Percentiles rank a stretch among this genome's conserved stretches.
These are phyloP conservation scores for Globia sparganii DNA, from an alignment of 2,888 invertebrate species.

Conservation along the genomic window DNA sequence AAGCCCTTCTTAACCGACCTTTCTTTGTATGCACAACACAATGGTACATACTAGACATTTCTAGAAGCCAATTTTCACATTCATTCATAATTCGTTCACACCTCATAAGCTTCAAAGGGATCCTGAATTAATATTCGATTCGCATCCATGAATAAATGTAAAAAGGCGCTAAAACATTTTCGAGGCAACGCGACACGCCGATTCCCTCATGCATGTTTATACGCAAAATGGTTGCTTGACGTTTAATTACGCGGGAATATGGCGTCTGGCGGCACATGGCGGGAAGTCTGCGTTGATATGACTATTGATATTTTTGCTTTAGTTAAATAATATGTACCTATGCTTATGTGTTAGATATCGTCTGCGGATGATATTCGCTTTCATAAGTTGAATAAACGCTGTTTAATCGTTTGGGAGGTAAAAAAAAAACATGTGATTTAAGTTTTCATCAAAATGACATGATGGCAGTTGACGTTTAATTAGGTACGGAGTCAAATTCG, in stretches of 20 bases:
- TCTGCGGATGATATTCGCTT: constrained; percentile 17
- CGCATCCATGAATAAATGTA: constrained; percentile 52
- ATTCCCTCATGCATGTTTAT: constrained; percentile 75
- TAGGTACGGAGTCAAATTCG: constrained; percentile 74
- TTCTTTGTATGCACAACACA: constrained; percentile 23
- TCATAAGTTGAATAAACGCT: constrained; percentile 6
- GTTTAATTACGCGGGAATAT: constrained; percentile 83
- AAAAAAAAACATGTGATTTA: neutral
- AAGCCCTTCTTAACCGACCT: neutral
- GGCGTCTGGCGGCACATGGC: constrained; percentile 60
- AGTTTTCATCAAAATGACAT: constrained; percentile 49
- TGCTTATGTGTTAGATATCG: constrained; percentile 12
- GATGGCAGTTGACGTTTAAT: constrained; percentile 78
- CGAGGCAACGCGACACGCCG: constrained; percentile 49
- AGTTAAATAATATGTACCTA: neutral
- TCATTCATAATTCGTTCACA: constrained; percentile 35
- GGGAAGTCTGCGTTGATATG: constrained; percentile 54
- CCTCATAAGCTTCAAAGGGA: constrained; percentile 39
- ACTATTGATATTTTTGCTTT: constrained; percentile 49
- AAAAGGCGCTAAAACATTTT: constrained; percentile 64
- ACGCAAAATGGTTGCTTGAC: constrained; percentile 81
- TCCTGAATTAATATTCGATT: constrained; percentile 62
- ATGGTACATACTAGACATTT: neutral
- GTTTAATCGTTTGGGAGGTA: neutral
- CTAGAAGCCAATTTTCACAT: constrained; percentile 20